Evolutionary conservation across 1,140 invertebrate species (phyloP).

Genomic region (Hormaphis cornu): DNA sequence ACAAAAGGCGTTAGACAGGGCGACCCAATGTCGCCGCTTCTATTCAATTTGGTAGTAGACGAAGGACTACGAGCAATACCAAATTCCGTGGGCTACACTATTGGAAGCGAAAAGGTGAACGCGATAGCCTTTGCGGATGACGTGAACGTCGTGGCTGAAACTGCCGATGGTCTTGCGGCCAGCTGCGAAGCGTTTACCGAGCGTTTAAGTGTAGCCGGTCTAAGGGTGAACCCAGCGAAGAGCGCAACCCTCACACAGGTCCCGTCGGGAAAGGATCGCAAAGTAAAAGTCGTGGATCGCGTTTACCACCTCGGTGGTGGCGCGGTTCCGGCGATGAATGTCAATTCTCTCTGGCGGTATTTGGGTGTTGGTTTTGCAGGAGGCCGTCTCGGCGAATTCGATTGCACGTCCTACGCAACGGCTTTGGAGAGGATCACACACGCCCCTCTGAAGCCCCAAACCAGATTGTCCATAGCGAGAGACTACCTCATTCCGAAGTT

Average conservation of each 20-base stretch:
- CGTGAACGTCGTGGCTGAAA: not conserved
- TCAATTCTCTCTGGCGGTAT: not conserved
- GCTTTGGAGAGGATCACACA: not conserved
- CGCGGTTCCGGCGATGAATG: not conserved
- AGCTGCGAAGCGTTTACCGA: not conserved
- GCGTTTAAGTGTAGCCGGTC: not conserved
- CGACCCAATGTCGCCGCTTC: conserved; percentile 38
- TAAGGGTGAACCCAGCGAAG: not conserved
- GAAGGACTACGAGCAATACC: not conserved
- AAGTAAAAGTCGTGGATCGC: not conserved
- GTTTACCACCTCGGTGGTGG: not conserved
- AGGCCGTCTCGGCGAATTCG: not conserved
- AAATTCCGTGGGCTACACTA: not conserved
- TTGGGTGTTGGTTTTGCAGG: no score
- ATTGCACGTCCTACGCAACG: not conserved
- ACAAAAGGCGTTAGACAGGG: conserved; percentile 40
- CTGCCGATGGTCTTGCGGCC: not conserved
- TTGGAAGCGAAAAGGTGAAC: not conserved
- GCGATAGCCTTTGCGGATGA: not conserved
- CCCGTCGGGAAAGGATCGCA: not conserved
- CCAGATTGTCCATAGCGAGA: not conserved
- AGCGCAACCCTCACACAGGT: not conserved
- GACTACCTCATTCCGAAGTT: not conserved
- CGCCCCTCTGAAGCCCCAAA: not conserved
- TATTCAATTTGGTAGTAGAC: conserved; percentile 40